Base-by-base conservation (phyloP, 2,113 vertebrate species). In the Pteronura brasiliensis region DNA sequence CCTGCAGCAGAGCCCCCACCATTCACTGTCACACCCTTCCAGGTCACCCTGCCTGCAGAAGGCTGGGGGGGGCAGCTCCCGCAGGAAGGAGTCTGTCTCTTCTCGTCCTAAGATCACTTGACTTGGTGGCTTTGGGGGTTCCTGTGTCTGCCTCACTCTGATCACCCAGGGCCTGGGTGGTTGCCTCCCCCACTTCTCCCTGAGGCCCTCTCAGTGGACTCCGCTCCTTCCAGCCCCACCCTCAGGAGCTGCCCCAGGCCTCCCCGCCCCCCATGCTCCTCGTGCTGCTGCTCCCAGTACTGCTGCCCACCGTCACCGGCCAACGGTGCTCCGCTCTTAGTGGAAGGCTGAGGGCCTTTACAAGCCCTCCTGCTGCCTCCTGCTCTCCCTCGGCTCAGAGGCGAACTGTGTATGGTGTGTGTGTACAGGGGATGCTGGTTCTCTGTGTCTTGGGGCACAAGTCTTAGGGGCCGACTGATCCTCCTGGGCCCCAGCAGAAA, bases 11-110 rank as follows among this genome's bases (percentile, higher is more conserved):
- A 97, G 97, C 52, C 80, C 80, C 84, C 69, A 34, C 85, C 69
- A 83, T 93, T 97, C 96, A 98, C 98, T 97, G 97, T 97, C 97
- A 98, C 90, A 93, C 89, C 84, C 47, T 69, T 77, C 77, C 4
- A 0, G 63, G 89, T 89, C 93, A 79, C 79, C 92, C 90, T 94
- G 82, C 69, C 95, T 94, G 84, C 72, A 94, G 36, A 90, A 92
- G 55, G 77, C 44, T 93, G 55, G 55, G 20, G 55, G 7, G 80
- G 77, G n/a, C 10, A 25, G 61, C 69, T 95, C 71, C 79, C 71
- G 52, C 7, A 67, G 76, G 82, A 95, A 88, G 69, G 81, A 90
- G 77, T 44, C 71, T 20, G 20, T 76, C 61, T 92, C 77, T 76
- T 93, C 42, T 34, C 57, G 52, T 39, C 57, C 67, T 59, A 55